Evolutionary conservation across 2,888 invertebrate species (phyloP), one percentile per base, ranked within the genome.

Genomic region (Heliothis peltigera): DNA sequence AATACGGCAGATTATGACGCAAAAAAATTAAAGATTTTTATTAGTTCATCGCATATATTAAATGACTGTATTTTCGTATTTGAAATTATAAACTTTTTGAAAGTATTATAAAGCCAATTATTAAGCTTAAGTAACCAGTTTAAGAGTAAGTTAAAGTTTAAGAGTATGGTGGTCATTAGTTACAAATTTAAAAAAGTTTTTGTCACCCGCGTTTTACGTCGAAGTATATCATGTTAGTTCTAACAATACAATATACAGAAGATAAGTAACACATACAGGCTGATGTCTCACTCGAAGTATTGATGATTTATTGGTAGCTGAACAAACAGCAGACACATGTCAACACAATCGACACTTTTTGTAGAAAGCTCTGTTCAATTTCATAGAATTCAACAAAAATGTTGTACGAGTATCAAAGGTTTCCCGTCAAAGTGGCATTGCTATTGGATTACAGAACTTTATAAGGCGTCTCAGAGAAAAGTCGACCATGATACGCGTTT

Each of bases 391-490:
- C 32, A 71, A 79, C 77, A 75, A 75, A 81, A 74, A 79, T 80
- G 73, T 67, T 60, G 76, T 64, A 43, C 47, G 56, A 69, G 65
- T 65, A 79, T 70, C 67, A 83, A 83, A 85, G 87, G 84, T 89
- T 89, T 90, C 90, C 89, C 87, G 89, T 85, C 89, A 85, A 85
- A 86, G 84, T 87, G 62, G 77, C 87, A 91, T 90, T 86, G 84
- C 87, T 85, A 84, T 88, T 85, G 84, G 84, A 86, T 85, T 83
- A 81, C 79, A 78, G 63, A 79, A 77, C 91, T 89, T 69, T 90
- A 92, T 87, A 94, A 86, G 93, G 94, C 68, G 80, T 85, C 87
- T 70, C 80, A 89, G 92, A 89, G 92, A 92, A 94, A 94, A 90
- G 90, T 84, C 71, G 87, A 83, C 84, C 71, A 79, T 83, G 77